phyloP scores from a whole-genome alignment of 1,140 invertebrate genomes.

The Ylistrum balloti region DNA sequence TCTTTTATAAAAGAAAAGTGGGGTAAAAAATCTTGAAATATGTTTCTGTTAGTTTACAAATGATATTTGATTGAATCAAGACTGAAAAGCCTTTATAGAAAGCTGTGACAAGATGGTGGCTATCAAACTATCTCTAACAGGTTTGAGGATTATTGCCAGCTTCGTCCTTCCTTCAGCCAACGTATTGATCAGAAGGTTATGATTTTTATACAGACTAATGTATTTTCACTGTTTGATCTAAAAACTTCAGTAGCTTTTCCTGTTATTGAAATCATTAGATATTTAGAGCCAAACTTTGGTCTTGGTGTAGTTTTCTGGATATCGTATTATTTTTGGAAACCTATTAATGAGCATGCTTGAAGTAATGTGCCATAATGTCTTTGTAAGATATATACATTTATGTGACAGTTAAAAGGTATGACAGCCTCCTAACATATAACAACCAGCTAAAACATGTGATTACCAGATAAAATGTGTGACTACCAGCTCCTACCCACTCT shows the following conservation, averaged over 20 bases:
- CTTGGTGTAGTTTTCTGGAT: not conserved
- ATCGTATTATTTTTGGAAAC: too few species aligned
- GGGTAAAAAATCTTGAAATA: not conserved
- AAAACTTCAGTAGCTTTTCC: not conserved
- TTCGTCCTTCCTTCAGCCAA: not conserved
- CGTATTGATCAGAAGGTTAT: not conserved
- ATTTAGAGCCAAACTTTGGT: not conserved
- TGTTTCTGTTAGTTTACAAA: slow-evolving; percentile 8
- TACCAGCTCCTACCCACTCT: too few species aligned
- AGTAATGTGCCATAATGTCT: too few species aligned
- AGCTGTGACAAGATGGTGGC: not conserved
- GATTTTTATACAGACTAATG: slow-evolving; percentile 26
- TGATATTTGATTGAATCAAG: slow-evolving; percentile 19
- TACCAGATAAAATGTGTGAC: too few species aligned
- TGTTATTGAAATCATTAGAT: not conserved
- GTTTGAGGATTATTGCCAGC: not conserved
- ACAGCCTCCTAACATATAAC: too few species aligned
- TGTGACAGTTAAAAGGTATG: too few species aligned
- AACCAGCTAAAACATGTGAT: too few species aligned
- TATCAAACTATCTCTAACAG: not conserved
- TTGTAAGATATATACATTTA: too few species aligned
- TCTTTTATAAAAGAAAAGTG: slow-evolving; percentile 22
- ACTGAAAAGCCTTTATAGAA: not conserved
- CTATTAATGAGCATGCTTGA: too few species aligned
- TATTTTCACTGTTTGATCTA: slow-evolving; percentile 11